These are phyloP conservation scores for Sciurus vulgaris DNA, from an alignment of 2,797 vertebrate genomes.

Conservation along the genomic window DNA sequence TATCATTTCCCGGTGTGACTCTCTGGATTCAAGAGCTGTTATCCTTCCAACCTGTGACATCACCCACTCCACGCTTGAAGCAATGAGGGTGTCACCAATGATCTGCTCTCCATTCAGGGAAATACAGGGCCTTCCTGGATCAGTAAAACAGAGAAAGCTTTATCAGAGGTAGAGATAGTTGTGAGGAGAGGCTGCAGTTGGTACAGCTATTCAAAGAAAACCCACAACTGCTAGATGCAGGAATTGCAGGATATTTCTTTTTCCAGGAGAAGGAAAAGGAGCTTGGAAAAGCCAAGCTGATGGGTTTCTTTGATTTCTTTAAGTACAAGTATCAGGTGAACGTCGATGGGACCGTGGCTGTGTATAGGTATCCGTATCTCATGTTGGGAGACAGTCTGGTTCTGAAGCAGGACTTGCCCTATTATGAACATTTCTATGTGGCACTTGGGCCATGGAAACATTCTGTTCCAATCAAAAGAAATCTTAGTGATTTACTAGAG, in stretches of 20 bases:
- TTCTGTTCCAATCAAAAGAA: conserved; percentile 87
- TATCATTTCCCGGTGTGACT: conserved; percentile 94
- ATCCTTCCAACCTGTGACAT: conserved; percentile 96
- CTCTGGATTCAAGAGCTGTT: conserved; percentile 93
- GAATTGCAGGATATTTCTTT: conserved; percentile 97
- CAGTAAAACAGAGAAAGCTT: conserved; percentile 93
- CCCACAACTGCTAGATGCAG: conserved; percentile 94
- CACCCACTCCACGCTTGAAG: conserved; percentile 95
- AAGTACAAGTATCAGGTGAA: conserved; percentile 98
- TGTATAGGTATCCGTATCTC: conserved; percentile 95
- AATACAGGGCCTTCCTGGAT: conserved; percentile 95
- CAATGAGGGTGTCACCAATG: conserved; percentile 96
- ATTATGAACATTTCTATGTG: conserved; percentile 95
- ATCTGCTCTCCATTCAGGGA: conserved; percentile 97
- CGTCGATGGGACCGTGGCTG: conserved; percentile 78
- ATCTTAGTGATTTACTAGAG: too few relatives aligned
- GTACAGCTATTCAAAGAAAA: conserved; percentile 92
- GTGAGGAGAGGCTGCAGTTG: conserved; percentile 94
- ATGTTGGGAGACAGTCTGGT: conserved; percentile 96
- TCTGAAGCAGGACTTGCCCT: conserved; percentile 95
- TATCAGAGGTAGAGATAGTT: conserved; percentile 96
- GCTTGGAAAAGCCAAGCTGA: conserved; percentile 92
- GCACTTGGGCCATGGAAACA: conserved; percentile 91
- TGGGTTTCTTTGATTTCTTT: conserved; percentile 98
- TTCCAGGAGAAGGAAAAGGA: conserved; percentile 95